phyloP scores from a whole-genome alignment of 2,113 vertebrate genomes.

The human region DNA sequence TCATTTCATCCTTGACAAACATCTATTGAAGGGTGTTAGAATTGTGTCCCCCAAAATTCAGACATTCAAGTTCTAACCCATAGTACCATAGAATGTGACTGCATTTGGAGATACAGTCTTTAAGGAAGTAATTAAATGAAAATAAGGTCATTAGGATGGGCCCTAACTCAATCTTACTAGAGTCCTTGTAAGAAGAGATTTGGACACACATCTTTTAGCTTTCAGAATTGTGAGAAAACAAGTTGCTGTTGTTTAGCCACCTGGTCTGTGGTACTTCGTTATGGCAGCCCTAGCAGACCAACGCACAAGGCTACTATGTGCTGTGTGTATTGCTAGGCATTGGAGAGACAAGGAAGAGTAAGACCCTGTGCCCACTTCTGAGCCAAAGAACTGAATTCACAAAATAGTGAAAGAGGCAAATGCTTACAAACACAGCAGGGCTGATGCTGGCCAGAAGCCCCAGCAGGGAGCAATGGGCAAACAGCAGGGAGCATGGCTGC shows the following conservation, averaged over 20 bases:
- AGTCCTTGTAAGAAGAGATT: no score
- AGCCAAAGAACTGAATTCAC: not conserved
- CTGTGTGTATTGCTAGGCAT: not conserved
- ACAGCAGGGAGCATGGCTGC: no score
- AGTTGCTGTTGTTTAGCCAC: not conserved
- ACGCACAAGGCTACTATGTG: not conserved
- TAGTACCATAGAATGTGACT: not conserved
- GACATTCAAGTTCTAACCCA: not conserved
- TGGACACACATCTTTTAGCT: no score
- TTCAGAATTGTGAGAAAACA: no score
- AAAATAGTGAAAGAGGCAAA: not conserved
- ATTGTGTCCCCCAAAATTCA: not conserved
- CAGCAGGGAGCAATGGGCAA: no score
- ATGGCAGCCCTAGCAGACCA: not conserved
- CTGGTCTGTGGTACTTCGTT: not conserved
- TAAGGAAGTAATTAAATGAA: no score
- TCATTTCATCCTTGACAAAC: not conserved
- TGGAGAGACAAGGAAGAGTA: not conserved
- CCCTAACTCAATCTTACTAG: no score
- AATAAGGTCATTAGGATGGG: no score
- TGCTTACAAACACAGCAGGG: not conserved
- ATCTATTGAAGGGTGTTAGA: not conserved
- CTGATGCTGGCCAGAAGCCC: accelerated
- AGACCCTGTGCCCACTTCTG: not conserved
- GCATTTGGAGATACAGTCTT: no score